These are phyloP conservation scores for Ophion costatus DNA, from an alignment of 2,888 invertebrate species.

Conservation along the genomic window DNA sequence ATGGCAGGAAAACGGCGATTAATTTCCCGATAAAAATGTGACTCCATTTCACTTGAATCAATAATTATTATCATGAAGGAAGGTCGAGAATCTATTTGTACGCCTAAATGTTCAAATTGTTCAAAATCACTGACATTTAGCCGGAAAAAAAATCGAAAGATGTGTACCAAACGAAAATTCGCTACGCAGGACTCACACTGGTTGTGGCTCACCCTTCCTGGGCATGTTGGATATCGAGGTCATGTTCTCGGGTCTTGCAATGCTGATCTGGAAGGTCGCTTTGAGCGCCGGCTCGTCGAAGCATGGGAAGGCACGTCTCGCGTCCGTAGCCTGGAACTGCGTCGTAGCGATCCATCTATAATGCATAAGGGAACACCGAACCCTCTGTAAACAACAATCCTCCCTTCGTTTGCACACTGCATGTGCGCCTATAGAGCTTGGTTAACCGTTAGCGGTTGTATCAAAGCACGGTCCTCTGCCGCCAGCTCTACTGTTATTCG, in stretches of 20 bases:
- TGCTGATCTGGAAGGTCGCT: conserved; percentile 91
- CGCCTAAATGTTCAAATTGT: too few species aligned
- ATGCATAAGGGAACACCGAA: conserved; percentile 67
- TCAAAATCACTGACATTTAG: too few species aligned
- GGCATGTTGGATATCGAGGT: conserved; percentile 93
- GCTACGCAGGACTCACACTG: conserved; percentile 84
- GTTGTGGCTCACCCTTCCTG: conserved; percentile 82
- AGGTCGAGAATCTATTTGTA: too few species aligned
- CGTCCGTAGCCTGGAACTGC: conserved; percentile 93
- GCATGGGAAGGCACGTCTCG: conserved; percentile 93
- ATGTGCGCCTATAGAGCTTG: conserved; percentile 21
- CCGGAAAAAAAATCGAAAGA: conserved; percentile 6
- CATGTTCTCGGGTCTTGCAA: conserved; percentile 90
- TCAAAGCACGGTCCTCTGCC: conserved; percentile 35
- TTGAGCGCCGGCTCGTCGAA: conserved; percentile 95
- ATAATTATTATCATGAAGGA: too few species aligned
- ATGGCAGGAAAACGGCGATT: too few species aligned
- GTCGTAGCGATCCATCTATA: conserved; percentile 92
- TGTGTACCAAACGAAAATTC: background rate
- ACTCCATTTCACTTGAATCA: too few species aligned
- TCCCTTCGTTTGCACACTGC: conserved; percentile 53
- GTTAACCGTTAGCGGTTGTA: conserved; percentile 53
- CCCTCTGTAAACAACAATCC: conserved; percentile 61
- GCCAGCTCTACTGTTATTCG: conserved; percentile 12
- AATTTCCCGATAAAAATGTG: too few species aligned